Conservation (phyloP, 2,888 invertebrate species). For the Elmis aenea region DNA sequence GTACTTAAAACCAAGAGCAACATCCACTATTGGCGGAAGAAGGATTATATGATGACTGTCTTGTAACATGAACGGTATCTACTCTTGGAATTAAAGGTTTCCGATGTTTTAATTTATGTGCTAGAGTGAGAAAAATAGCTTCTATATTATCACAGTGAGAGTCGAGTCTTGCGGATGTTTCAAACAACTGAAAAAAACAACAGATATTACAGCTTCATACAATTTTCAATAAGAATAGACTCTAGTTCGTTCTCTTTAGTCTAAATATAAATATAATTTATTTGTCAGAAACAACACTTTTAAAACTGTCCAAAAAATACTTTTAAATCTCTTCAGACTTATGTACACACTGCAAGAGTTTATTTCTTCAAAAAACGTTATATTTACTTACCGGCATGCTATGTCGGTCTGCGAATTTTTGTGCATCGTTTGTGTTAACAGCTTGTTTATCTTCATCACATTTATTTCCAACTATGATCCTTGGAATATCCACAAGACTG, state of each 20-base stretch:
- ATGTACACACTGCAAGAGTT: too few species aligned
- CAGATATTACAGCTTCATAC: too few species aligned
- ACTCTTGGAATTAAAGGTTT: slow-evolving; percentile 53
- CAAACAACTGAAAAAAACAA: slow-evolving; percentile 57
- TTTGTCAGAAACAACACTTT: too few species aligned
- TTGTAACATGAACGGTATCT: slow-evolving; percentile 1
- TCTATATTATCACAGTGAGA: slow-evolving; percentile 71
- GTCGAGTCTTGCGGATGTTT: slow-evolving; percentile 75
- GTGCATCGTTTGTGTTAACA: slow-evolving; percentile 67
- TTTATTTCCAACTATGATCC: slow-evolving; percentile 76
- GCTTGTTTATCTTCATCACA: slow-evolving; percentile 65
- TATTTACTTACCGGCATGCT: slow-evolving; percentile 61
- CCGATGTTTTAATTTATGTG: slow-evolving; percentile 66
- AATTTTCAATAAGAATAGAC: too few species aligned
- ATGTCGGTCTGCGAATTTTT: slow-evolving; percentile 65
- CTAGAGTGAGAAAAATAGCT: slow-evolving; percentile 76
- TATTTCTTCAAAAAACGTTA: slow-evolving; percentile 1
- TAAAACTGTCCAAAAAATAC: too few species aligned
- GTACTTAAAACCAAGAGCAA: too few species aligned
- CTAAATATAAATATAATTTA: too few species aligned
- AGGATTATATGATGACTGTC: too few species aligned
- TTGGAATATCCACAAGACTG: slow-evolving; percentile 59
- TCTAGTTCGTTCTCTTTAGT: too few species aligned
- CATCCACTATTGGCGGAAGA: too few species aligned
- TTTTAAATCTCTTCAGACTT: too few species aligned